Conservation (phyloP, 1,140 invertebrate genomes). For the Chionoecetes opilio region DNA sequence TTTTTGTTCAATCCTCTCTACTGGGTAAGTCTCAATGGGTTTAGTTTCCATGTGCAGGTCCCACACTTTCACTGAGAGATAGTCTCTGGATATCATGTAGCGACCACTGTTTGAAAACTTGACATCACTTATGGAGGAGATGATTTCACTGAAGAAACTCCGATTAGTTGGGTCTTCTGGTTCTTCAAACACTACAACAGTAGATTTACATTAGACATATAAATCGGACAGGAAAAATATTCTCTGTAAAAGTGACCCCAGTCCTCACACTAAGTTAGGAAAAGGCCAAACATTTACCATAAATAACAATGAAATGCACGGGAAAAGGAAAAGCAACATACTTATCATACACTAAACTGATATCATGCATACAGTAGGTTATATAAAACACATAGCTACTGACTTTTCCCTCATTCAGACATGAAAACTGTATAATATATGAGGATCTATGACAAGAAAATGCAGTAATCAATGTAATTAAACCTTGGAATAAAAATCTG, state of each 20-base stretch:
- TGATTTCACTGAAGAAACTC: conserved; percentile 99
- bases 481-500: no score
- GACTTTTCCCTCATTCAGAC: no score
- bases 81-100: conserved; percentile 99
- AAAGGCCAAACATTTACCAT: no score
- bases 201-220: conserved; percentile 6
- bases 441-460: no score
- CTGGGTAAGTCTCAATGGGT: conserved; percentile 99
- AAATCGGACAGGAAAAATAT: background rate
- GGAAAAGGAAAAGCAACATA: conserved; percentile 2
- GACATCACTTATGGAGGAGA: conserved; percentile 99
- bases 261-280: no score
- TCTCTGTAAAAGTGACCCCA: background rate
- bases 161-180: conserved; percentile 98
- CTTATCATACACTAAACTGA: conserved; percentile 51
- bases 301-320: no score
- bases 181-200: conserved; percentile 95
- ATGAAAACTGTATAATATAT: no score
- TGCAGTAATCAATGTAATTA: no score
- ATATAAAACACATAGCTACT: no score
- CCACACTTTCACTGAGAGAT: conserved; percentile 99
- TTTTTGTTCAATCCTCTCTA: conserved; percentile 86
- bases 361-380: no score
- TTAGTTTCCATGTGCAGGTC: conserved; percentile 99
- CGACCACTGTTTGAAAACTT: conserved; percentile 99